Base-by-base conservation (phyloP, 2,888 invertebrate species). In the Drosophila tanythrix region DNA sequence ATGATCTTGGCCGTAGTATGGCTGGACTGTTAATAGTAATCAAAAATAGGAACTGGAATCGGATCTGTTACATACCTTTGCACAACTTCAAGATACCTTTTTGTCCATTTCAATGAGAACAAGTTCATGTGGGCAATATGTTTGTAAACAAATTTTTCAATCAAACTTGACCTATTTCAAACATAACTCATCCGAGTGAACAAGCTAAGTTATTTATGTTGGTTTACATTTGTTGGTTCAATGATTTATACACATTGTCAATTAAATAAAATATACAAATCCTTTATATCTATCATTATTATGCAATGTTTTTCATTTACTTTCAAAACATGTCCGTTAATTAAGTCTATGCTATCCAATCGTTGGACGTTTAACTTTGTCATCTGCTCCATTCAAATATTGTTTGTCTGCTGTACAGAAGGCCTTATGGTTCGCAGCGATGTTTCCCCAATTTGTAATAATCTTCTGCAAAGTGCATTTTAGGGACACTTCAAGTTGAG, bases 381-480 rank as follows among this genome's bases (percentile, higher is more conserved):
- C 46, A 10, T 40, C 40, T n/a, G n/a, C n/a, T n/a, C n/a, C 13
- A 21, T 13, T 46, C 7, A 46, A 21, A 7, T 46, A 7, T 13
- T 25, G 25, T 46, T 25, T 25, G 15, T 25, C 46, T 25, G 7
- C 10, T 18, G 55, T 10, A 10, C 10, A 33, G 3, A 3, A 3
- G 33, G 3, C 33, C 3, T 33, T 31, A 31, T 31, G 31, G 31
- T 0, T 31, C 10, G 31, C 31, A 31, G 31, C 31, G 33, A 33
- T 33, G 33, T 10, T 33, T 33, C 33, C 11, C 11, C 33, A 11
- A 33, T 33, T 33, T 33, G 1, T 11, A 11, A 11, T 33, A 33
- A 25, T 46, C 46, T 25, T 10, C 13, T 18, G 50, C 55, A 66
- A 72, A 72, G 53, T 50, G 46, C 46, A 57, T 61, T 64, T 46